Base-by-base conservation (phyloP, 2,113 vertebrate species). In the Natator depressus region DNA sequence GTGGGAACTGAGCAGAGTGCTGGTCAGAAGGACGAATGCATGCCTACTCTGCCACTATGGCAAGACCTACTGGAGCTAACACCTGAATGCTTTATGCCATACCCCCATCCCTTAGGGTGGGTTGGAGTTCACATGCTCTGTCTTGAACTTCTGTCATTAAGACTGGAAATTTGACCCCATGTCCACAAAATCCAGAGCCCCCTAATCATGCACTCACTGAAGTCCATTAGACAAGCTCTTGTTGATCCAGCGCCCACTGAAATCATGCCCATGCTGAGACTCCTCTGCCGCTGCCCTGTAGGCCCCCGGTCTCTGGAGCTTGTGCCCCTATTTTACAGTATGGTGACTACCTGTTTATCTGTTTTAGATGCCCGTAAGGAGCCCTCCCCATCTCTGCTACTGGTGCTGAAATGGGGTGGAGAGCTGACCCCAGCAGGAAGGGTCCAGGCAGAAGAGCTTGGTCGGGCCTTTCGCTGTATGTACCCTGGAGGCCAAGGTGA, bases 401-500 rank as follows among this genome's bases (percentile, higher is more conserved):
- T 99, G 96, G 99, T 99, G 80, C 98, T 99, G 22, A 99, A 99
- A 97, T 99, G 99, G 99, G 99, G 99, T 27, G 99, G 99, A 29
- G 99, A 99, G 95, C 98, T 99, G 96, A 99, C 99, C 3, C 99
- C 99, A 0, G 98, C 99, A 8, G 99, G 99, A 27, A 98, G 99
- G 62, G 99, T 99, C 1, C 99, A 99, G 97, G 99, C 99, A 0
- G 99, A 99, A 95, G 99, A 99, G 94, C 99, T 99, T 95, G 99
- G 99, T 1, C 95, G 99, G 78, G 99, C 99, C 75, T 99, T 99
- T 90, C 99, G 99, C 95, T 99, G 99, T 93, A 99, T 99, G 99
- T 99, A 99, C 95, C 99, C 99, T 0, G 99, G 99, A 94, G 99
- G 99, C 72, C 99, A 99, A 98, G 99, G 99, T 99, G 95, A 98